A percentile compares a stretch with the other conserved stretches of the same genome.
These are phyloP conservation scores for Ramphastos sulfuratus DNA, from an alignment of 2,113 vertebrate genomes.

Conservation along the genomic window DNA sequence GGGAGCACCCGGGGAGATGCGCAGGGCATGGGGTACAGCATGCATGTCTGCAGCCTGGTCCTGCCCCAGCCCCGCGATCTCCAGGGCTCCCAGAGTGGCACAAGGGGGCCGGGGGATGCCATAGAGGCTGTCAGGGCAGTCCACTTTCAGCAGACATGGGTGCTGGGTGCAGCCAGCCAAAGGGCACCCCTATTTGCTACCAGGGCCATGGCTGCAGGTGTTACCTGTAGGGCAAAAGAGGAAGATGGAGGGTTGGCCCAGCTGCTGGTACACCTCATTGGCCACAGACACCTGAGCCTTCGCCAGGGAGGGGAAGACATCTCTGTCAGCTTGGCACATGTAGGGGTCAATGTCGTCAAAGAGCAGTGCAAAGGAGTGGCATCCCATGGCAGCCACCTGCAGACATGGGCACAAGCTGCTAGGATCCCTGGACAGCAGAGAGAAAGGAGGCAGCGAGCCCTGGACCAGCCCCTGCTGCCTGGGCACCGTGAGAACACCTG, in stretches of 20 bases:
- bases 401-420: background rate
- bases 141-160: background rate
- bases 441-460: background rate
- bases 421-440: background rate
- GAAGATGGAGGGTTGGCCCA: constrained; percentile 84
- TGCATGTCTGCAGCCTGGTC: background rate
- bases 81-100: background rate
- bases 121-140: background rate
- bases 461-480: fast-evolving
- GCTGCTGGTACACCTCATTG: constrained; percentile 82
- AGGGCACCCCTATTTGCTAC: background rate
- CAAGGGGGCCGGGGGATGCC: background rate
- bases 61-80: background rate
- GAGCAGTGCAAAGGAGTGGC: constrained; percentile 84
- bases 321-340: constrained; percentile 86
- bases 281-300: constrained; percentile 86
- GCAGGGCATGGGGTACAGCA: fast-evolving
- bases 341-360: constrained; percentile 88
- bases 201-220: fast-evolving
- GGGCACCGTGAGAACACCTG: background rate
- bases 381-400: constrained; percentile 84
- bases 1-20: background rate
- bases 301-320: constrained; percentile 84
- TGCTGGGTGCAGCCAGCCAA: background rate
- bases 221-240: constrained; percentile 89